Evolutionary conservation across 2,888 invertebrate species (phyloP).

Genomic region (Drosophila antonietae): DNA sequence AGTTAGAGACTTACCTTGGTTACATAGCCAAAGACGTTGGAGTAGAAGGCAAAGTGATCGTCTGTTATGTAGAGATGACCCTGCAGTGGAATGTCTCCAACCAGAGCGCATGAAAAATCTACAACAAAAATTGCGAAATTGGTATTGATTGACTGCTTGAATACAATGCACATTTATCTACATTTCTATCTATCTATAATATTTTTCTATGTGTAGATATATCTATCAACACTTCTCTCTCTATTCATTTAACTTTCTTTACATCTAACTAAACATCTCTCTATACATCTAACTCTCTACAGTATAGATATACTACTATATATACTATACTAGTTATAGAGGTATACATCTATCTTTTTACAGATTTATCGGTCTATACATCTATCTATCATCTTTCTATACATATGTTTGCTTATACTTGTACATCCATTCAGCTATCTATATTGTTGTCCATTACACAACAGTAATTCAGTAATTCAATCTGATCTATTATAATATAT

Average conservation of each 20-base stretch:
- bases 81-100: constrained; percentile 96
- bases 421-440: not conserved
- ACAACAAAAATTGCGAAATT: constrained; percentile 50
- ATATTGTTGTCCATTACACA: not conserved
- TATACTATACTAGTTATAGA: not conserved
- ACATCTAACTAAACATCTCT: not conserved
- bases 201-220: no score
- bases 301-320: no score
- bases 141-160: not conserved
- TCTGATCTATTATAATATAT: not conserved
- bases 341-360: not conserved
- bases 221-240: not conserved
- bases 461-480: no score
- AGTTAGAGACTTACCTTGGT: constrained; percentile 89
- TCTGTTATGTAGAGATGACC: constrained; percentile 97
- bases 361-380: not conserved
- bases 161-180: not conserved
- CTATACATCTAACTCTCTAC: not conserved
- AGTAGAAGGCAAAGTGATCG: constrained; percentile 98
- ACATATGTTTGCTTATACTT: not conserved
- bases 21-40: constrained; percentile 97
- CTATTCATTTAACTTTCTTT: not conserved
- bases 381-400: not conserved
- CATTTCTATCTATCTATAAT: not conserved
- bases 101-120: constrained; percentile 97